A percentile compares a stretch with the other conserved stretches of the same genome.
phyloP scores from a whole-genome alignment of 2,113 vertebrate genomes.

The Toxotes jaculatrix region DNA sequence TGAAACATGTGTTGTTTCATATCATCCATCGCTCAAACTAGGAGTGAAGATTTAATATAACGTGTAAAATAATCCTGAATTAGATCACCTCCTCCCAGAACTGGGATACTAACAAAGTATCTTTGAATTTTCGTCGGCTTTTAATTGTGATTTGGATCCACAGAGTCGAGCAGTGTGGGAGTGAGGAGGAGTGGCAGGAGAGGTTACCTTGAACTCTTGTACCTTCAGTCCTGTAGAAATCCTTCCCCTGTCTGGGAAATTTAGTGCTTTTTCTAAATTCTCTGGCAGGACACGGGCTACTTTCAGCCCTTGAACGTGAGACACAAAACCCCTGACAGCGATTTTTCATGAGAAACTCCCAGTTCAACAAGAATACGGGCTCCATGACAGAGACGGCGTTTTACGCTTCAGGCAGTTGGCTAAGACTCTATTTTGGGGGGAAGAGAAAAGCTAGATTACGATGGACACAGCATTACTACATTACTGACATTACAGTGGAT shows the following conservation, averaged over 20 bases:
- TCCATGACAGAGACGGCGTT: not conserved
- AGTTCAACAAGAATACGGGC: not conserved
- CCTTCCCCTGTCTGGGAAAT: slow-evolving; percentile 64
- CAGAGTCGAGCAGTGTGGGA: slow-evolving; percentile 44
- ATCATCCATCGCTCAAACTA: not conserved
- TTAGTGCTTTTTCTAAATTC: slow-evolving; percentile 57
- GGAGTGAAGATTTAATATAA: not conserved
- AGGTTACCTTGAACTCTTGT: slow-evolving; percentile 73
- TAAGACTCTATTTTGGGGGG: not conserved
- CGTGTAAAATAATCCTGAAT: not conserved
- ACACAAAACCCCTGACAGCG: slow-evolving; percentile 10
- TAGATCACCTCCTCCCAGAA: slow-evolving; percentile 42
- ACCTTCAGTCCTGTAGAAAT: slow-evolving; percentile 53
- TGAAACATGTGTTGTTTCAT: not conserved
- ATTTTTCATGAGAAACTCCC: slow-evolving; percentile 38
- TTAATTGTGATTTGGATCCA: slow-evolving; percentile 38
- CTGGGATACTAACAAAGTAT: slow-evolving; percentile 33
- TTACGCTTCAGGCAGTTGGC: no score
- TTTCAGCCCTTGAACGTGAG: slow-evolving; percentile 49
- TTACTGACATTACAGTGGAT: not conserved
- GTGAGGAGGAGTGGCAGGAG: slow-evolving; percentile 56
- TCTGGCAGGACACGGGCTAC: slow-evolving; percentile 67
- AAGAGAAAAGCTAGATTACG: not conserved
- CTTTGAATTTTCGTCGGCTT: slow-evolving; percentile 30
- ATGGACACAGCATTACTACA: not conserved